Evolutionary conservation across 2,113 vertebrate genomes (phyloP), one percentile per base, ranked within the genome.

Genomic region (Pomatorhinus ruficollis): DNA sequence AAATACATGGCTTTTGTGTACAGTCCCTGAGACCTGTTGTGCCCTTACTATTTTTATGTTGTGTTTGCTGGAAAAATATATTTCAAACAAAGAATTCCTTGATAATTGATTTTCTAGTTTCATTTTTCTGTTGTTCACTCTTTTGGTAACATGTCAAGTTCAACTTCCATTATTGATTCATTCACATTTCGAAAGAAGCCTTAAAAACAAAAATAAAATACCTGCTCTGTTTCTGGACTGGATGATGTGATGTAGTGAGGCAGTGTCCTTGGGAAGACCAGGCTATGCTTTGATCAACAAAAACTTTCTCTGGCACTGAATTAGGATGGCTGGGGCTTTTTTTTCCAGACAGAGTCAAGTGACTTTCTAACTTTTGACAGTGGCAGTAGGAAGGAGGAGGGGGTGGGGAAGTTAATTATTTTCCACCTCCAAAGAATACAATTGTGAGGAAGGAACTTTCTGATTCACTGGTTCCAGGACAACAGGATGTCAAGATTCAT

Each of bases 401-500:
- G 88, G 75, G 82, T 69, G 91, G 93, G 91, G 93, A 94, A 77
- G 87, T 94, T 96, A 96, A 96, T 93, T 93, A 95, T 93, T 96
- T 93, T 96, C 95, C 91, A 97, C 92, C 83, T 96, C 92, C 65
- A 69, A 96, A 95, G 93, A 97, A 97, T 91, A 96, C 95, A 96
- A 96, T 97, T 95, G 91, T 6, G 35, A 97, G 96, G 96, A 97
- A 97, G 96, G 93, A 96, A 97, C 90, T 95, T 97, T 97, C 93
- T 96, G 93, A 97, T 96, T 93, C 89, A 95, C 47, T 87, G 83
- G 90, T 97, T 95, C 94, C 95, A 97, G 92, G 93, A 96, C 96
- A 96, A 96, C 92, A 96, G 89, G 96, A 96, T 94, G 93, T 96
- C 84, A 95, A 92, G 92, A 97, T 94, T 92, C 81, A 93, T 95